A percentile compares a stretch with the other conserved stretches of the same genome.
Conservation (phyloP, 2,797 vertebrate genomes). For the Helostoma temminkii region DNA sequence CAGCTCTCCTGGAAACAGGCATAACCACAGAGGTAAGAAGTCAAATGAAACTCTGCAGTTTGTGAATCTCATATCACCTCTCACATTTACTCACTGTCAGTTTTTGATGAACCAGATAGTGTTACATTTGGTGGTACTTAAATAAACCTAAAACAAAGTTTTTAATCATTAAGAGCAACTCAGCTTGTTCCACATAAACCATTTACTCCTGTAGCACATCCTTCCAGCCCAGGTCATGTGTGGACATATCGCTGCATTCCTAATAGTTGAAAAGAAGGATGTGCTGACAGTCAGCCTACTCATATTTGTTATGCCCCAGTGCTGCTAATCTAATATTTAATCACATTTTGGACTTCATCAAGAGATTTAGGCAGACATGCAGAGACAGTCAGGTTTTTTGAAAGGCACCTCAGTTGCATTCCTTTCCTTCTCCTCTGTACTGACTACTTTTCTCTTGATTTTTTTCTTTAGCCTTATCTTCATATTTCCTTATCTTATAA, state of each 20-base stretch:
- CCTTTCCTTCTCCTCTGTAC: slow-evolving; percentile 36
- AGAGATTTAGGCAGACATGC: slow-evolving; percentile 68
- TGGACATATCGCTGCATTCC: slow-evolving; percentile 74
- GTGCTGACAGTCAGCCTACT: slow-evolving; percentile 74
- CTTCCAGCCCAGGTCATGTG: slow-evolving; percentile 55
- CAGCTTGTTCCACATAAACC: slow-evolving; percentile 22
- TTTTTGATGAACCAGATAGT: neutral
- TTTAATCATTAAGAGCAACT: slow-evolving; percentile 10
- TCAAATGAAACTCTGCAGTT: slow-evolving; percentile 13
- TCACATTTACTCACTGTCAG: neutral
- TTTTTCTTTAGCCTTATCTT: slow-evolving; percentile 30
- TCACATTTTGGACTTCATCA: slow-evolving; percentile 66
- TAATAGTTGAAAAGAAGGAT: slow-evolving; percentile 74
- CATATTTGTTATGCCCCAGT: slow-evolving; percentile 76
- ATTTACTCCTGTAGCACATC: slow-evolving; percentile 16
- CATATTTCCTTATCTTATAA: too few relatives aligned
- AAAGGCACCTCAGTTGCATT: slow-evolving; percentile 61
- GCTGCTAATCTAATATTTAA: slow-evolving; percentile 76
- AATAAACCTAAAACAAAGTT: slow-evolving; percentile 11
- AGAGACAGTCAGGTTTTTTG: slow-evolving; percentile 55
- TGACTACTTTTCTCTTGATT: slow-evolving; percentile 2
- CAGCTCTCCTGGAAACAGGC: slow-evolving; percentile 92
- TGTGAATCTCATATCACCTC: neutral
- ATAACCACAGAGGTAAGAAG: slow-evolving; percentile 88
- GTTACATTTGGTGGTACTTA: neutral